A percentile compares a stretch with the other conserved stretches of the same genome.
phyloP scores from a whole-genome alignment of 2,797 vertebrate species.

The Trematomus bernacchii region DNA sequence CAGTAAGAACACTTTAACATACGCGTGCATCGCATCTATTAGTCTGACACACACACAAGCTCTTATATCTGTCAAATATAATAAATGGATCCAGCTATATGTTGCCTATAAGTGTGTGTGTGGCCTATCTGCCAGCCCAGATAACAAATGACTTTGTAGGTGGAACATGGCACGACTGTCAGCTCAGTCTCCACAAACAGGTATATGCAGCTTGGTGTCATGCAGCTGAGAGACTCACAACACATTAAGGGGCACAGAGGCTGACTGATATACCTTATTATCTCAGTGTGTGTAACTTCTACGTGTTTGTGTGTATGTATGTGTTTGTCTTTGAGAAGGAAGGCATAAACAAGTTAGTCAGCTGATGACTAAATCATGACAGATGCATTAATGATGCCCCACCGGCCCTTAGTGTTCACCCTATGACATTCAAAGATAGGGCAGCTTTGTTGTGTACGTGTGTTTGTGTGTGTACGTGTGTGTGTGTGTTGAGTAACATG shows the following conservation, averaged over 20 bases:
- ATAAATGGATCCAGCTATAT: constrained; percentile 45
- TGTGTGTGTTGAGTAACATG: constrained; percentile 41
- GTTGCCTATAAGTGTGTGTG: constrained; percentile 26
- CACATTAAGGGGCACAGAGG: constrained; percentile 9
- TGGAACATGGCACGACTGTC: constrained; percentile 60
- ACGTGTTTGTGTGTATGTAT: constrained; percentile 10
- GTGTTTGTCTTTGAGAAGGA: constrained; percentile 49
- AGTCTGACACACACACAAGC: constrained; percentile 17
- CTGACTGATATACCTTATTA: constrained; percentile 38
- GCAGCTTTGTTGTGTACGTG: constrained; percentile 38
- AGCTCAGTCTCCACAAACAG: constrained; percentile 26
- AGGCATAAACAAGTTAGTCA: constrained; percentile 74
- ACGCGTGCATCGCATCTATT: neutral
- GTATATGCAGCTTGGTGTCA: constrained; percentile 37
- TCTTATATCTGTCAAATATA: constrained; percentile 43
- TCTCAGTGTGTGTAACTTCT: constrained; percentile 1
- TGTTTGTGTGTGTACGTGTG: constrained; percentile 3
- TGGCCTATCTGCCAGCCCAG: constrained; percentile 33
- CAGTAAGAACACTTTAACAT: constrained; percentile 30
- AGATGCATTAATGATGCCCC: constrained; percentile 74
- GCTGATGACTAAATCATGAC: constrained; percentile 75
- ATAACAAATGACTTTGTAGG: constrained; percentile 61
- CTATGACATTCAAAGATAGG: constrained; percentile 74
- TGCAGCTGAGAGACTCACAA: neutral
- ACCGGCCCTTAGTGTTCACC: constrained; percentile 52